These are phyloP conservation scores for Thalassaphorura encarpata DNA, from an alignment of 1,140 invertebrate genomes.

Conservation along the genomic window DNA sequence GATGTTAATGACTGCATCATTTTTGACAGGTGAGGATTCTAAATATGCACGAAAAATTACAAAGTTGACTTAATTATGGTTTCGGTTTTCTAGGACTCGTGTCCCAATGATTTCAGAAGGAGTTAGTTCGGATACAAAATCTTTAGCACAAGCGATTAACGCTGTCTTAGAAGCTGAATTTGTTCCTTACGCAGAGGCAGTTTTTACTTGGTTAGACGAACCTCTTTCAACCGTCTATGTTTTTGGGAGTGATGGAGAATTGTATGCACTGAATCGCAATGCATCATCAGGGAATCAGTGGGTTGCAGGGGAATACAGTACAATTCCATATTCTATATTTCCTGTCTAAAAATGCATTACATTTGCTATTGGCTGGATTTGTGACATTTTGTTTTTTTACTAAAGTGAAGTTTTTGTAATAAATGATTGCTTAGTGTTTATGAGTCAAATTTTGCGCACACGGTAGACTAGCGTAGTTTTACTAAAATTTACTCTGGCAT, in stretches of 20 bases:
- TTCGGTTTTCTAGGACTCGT: constrained; percentile 6
- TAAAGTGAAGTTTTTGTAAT: too few relatives aligned
- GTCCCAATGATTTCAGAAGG: neutral
- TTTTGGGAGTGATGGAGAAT: constrained; percentile 18
- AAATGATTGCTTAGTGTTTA: too few relatives aligned
- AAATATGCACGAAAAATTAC: too few relatives aligned
- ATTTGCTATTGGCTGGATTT: too few relatives aligned
- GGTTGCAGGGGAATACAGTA: constrained; percentile 6
- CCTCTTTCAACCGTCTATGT: constrained; percentile 8
- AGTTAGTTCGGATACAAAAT: neutral
- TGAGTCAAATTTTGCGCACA: too few relatives aligned
- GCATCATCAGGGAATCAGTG: neutral
- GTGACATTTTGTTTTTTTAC: too few relatives aligned
- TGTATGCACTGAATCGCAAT: constrained; percentile 13
- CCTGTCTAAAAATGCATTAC: constrained; percentile 1
- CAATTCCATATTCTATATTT: constrained; percentile 4
- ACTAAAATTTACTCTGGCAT: too few relatives aligned
- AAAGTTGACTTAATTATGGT: neutral
- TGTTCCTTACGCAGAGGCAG: constrained; percentile 2
- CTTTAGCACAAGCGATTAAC: neutral
- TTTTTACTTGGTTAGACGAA: constrained; percentile 20
- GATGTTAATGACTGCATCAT: too few relatives aligned
- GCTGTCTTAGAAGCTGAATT: constrained; percentile 11
- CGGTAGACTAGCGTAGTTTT: too few relatives aligned
- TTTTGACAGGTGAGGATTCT: too few relatives aligned